These are phyloP conservation scores for Zelleria hepariella DNA, from an alignment of 2,888 invertebrate species.

Conservation along the genomic window DNA sequence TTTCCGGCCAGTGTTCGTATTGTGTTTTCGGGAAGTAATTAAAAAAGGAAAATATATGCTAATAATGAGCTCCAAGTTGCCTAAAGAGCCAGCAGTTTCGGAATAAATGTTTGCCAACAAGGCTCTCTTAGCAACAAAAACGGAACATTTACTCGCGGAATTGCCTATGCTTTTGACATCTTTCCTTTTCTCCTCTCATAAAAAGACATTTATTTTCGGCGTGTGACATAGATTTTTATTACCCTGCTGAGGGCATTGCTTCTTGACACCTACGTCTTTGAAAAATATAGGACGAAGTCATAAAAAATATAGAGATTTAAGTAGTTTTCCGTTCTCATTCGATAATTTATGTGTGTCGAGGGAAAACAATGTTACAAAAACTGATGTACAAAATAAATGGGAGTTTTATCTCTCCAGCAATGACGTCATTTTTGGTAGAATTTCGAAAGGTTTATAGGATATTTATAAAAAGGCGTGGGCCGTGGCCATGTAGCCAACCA, in stretches of 20 bases:
- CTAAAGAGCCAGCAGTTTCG: neutral
- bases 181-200: constrained; percentile 1
- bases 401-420: neutral
- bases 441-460: constrained; percentile 24
- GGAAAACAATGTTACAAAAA: neutral
- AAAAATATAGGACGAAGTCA: neutral
- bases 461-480: constrained; percentile 41
- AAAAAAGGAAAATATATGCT: constrained; percentile 21
- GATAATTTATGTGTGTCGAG: neutral
- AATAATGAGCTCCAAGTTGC: constrained; percentile 17
- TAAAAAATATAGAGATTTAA: neutral
- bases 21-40: constrained; percentile 26
- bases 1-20: neutral
- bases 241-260: neutral
- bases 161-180: neutral
- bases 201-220: neutral
- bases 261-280: neutral
- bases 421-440: constrained; percentile 7
- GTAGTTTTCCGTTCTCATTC: neutral
- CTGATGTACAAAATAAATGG: neutral
- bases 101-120: constrained; percentile 1
- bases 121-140: neutral
- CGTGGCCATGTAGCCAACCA: constrained; percentile 23
- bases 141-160: neutral
- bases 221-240: neutral